Evolutionary conservation across 2,113 vertebrate genomes (phyloP), one percentile per base, ranked within the genome.

Genomic region (Triplophysa dalaica): DNA sequence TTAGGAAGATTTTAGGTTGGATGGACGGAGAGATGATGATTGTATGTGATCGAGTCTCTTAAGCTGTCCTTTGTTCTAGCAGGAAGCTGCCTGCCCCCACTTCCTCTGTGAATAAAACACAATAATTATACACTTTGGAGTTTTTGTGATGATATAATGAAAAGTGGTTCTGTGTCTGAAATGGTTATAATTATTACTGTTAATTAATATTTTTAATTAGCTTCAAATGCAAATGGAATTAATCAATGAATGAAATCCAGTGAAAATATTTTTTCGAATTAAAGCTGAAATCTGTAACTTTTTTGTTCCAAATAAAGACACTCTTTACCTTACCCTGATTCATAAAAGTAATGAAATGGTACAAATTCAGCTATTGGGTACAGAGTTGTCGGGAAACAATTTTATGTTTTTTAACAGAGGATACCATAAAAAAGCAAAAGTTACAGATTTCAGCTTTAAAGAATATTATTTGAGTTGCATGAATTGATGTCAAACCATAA

Each of bases 31-130:
- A 75, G 21, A 8, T 8, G 19, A 26, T 24, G 22, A 43, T 45
- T 1, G n/a, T 45, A 0, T 17, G 29, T 45, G n/a, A 45, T n/a
- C 56, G 26, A 0, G 6, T 61, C 38, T 62, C 21, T 48, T 19
- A 8, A 74, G 2, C 8, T 14, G 48, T 75, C 33, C 24, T 61
- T 61, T 62, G 16, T 63, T 75, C 8, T 62, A 17, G 45, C 73
- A 50, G 73, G 73, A 75, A 75, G 58, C 73, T 22, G 2, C 4
- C 70, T 45, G n/a, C 72, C 33, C 21, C 22, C 19, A 63, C 56
- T 63, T 63, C 58, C 41, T 75, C 60, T 63, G 9, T 26, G 58
- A 75, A 75, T 75, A 6, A 74, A 74, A 75, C 50, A 13, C 72
- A 63, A 63, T 75, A 58, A 50, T 19, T 63, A 2, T 22, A 43